Conservation (phyloP, 2,113 vertebrate species). For the Bambusicola thoracicus region DNA sequence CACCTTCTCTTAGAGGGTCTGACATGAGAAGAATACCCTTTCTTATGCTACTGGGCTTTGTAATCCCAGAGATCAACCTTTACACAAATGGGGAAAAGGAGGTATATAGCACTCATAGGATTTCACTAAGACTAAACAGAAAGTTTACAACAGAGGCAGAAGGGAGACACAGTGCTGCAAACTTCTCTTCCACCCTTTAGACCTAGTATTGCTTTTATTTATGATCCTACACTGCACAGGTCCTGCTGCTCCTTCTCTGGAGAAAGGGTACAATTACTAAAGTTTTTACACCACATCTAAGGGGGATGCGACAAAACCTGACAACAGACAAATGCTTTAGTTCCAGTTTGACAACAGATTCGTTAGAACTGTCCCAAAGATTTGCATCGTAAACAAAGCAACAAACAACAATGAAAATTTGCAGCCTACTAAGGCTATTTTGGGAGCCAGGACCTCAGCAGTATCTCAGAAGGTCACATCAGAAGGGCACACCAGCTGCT, state of each 20-base stretch:
- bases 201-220: not conserved
- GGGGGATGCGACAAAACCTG: not conserved
- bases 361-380: not conserved
- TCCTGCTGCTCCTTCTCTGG: not conserved
- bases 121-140: not conserved
- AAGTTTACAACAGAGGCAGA: not conserved
- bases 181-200: not conserved
- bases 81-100: not conserved
- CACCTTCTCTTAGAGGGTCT: not conserved
- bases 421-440: constrained; percentile 26
- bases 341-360: not conserved
- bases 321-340: not conserved
- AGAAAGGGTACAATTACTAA: not conserved
- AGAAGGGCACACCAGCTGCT: constrained; percentile 18
- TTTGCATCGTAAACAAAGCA: constrained; percentile 45
- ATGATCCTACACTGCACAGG: not conserved
- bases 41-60: not conserved
- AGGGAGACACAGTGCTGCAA: fast-evolving
- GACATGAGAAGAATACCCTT: fast-evolving
- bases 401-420: constrained; percentile 18
- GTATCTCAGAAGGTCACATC: constrained; percentile 36
- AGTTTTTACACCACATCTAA: not conserved
- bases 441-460: not conserved
- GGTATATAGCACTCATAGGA: not conserved
- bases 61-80: not conserved